Base-by-base conservation (phyloP, 2,888 invertebrate genomes). In the Scelioninae gen. 2 region DNA sequence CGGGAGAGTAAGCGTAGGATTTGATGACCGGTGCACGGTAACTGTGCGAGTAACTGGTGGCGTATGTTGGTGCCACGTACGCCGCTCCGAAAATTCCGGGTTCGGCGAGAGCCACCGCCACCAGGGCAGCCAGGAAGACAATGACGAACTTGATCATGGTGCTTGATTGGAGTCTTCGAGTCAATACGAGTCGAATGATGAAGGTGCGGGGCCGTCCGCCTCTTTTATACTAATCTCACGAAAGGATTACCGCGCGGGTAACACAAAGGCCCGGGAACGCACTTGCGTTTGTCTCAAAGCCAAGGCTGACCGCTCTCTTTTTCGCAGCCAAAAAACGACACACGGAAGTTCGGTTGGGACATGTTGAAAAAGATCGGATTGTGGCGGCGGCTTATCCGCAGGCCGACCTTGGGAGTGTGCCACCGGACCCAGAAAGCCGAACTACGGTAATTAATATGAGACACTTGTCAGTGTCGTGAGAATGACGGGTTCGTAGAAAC, bases 101-200 rank as follows among this genome's bases (percentile, higher is more conserved):
- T 9, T 65, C 65, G 9, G 72, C 65, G 4, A 33, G 7, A 22
- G 79, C 79, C 15, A 80, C 53, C 5, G 74, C 74, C 35, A 65
- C 45, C 37, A 76, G 68, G 15, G 55, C 65, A n/a, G 76, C 69
- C 28, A 74, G 33, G 7, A 65, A 28, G 41, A 57, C 76, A 81
- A 90, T 89, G 87, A 90, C 90, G 88, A 90, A 87, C 81, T 90
- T 90, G 87, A 88, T 90, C 90, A 90, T 90, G 85, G 88, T 89
- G 87, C n/a, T 80, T 81, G 10, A 73, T 55, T 9, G 72, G 78
- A 25, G 79, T 78, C 52, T 77, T 71, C 71, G 71, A 71, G 41
- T 58, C 64, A 58, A 39, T 22, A 15, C n/a, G 86, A 41, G 76
- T 65, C 64, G 71, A 71, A 64, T 71, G 60, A 71, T 71, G 64